Evolutionary conservation across 1,140 invertebrate genomes (phyloP), one percentile per base, ranked within the genome.

Genomic region (Armadillidium nasatum): DNA sequence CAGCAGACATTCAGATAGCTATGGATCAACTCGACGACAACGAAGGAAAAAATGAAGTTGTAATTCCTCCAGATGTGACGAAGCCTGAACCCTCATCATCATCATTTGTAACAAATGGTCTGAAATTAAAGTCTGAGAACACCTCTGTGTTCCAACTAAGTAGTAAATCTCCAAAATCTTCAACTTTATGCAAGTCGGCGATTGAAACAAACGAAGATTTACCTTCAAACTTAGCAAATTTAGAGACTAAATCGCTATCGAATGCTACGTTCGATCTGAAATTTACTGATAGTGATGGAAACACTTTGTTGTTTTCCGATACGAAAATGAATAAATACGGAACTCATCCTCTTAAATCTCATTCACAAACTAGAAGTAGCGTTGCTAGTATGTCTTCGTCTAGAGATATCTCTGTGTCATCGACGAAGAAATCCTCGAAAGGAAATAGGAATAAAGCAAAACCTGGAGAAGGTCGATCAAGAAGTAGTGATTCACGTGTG

Each of bases 31-130:
- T 79, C 33, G 79, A 80, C 54, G 75, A 45, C 33, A 77, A 81
- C 21, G 74, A 70, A 75, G 77, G 74, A 33, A 81, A 81, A 60
- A 50, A 60, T 9, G 80, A 81, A 46, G 74, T 75, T n/a, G 22
- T 78, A 7, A 81, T 76, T 69, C 80, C 80, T 19, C 80, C 80
- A 11, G 80, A 81, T 54, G 80, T 81, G 10, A 81, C 80, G 22
- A 71, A 77, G 46, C 80, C 80, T 7, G 80, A 81, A 46, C 80
- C 80, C 9, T 19, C 72, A 0, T 50, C 22, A 33, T 60, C 50
- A 4, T 15, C 50, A 60, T 60, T 60, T 19, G 19, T 19, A 60
- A 60, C 50, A 10, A 78, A 78, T 75, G 73, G 80, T 15, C n/a
- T 78, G 22, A 81, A 81, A 68, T 60, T 60, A 60, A 60, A 60